Base-by-base conservation (phyloP, 2,888 invertebrate species). In the Patella depressa region DNA sequence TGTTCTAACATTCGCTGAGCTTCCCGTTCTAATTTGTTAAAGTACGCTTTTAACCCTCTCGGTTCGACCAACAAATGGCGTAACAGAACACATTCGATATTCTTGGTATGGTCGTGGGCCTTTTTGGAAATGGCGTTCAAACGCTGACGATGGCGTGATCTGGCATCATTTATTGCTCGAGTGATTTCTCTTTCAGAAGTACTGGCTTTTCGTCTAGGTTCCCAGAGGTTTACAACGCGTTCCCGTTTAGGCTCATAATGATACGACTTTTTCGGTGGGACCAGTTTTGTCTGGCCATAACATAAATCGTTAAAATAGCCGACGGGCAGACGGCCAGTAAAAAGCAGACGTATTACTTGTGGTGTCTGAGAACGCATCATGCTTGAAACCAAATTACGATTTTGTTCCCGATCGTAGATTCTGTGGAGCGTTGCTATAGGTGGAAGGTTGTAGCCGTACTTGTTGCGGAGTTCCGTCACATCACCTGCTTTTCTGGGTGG, bases 221-320 rank as follows among this genome's bases (percentile, higher is more conserved):
- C 19, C 65, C 65, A 65, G 19, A 65, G 14, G 3, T 19, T 19
- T 24, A 19, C 2, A 12, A 24, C 65, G 14, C 65, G 65, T 24
- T 65, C 19, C 24, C 19, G 12, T 65, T 24, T 5, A 5, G 65
- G 19, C 1, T 45, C 45, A 45, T 45, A 45, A 9, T 45, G 45
- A 65, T 65, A 24, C 7, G 65, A 12, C 12, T 19, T 65, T 3
- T 15, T 65, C 3, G 7, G 65, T 65, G 19, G 65, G 2, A 65
- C 12, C 17, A 12, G 19, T 24, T 65, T 65, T 24, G 7, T 3
- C 14, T 65, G 65, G 24, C 65, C 65, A 4, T 65, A 65, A 24
- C 65, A 65, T 24, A 65, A 24, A 19, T 65, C 65, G 65, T 65
- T 65, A 24, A 65, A 65, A 24, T 65, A 65, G 24, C 65, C 65